Base-by-base conservation (phyloP, 2,888 invertebrate species). In the Leptinotarsa haldemani region DNA sequence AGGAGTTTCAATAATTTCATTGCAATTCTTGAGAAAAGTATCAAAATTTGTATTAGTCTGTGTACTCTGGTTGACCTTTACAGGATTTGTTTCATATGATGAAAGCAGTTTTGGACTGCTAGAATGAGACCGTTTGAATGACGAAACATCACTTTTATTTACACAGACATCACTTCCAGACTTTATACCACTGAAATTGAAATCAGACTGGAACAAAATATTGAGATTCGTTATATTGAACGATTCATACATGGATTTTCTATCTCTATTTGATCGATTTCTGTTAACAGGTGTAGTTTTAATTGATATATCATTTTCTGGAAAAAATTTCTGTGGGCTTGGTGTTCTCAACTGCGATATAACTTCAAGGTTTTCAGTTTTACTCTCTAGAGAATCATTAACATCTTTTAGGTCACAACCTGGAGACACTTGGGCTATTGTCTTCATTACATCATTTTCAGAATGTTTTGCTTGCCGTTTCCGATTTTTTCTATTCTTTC, bases 171-270 rank as follows among this genome's bases (percentile, higher is more conserved):
- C 72, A 68, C 71, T 74, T 58, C 46, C 76, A 46, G 69, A 67
- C n/a, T 70, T 69, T 15, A 69, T 64, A 69, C 58, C 68, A 30
- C 77, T 74, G 18, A 75, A 74, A 61, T 77, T 74, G 64, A 71
- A 71, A 56, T 80, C 80, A 20, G 80, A 80, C 50, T 83, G 80
- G 72, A 82, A 82, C 40, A 82, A 70, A 40, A 80, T 73, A 71
- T 82, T 82, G 69, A 83, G 76, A 73, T 83, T 82, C 12, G 83
- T 83, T n/a, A 82, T 80, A 68, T 81, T 81, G 50, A 79, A 61
- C 50, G 74, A 79, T 46, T 61, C 68, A 63, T 50, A 70, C 16
- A 46, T 68, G 16, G 65, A 71, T 22, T 68, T 74, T 25, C 71
- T 73, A 13, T 73, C 75, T 66, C 76, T 65, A 53, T 70, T 73